Evolutionary conservation across 2,888 invertebrate species (phyloP).

Genomic region (Eilema sororculum): DNA sequence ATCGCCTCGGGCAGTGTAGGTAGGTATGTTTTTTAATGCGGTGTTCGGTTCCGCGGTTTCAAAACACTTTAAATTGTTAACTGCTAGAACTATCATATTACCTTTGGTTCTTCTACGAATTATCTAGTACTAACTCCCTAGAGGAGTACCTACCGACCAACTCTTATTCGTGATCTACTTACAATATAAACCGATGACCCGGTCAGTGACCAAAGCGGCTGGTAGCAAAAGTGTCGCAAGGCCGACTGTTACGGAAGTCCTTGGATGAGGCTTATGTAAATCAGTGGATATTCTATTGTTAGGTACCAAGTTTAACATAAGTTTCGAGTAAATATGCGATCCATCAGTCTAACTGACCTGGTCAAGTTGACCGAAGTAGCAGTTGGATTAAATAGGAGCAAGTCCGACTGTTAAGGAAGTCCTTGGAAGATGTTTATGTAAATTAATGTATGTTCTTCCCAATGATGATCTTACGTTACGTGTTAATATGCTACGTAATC

Average conservation of each 20-base stretch:
- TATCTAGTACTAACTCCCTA: background rate
- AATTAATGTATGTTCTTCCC: no score
- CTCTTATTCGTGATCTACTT: no score
- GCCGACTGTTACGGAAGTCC: background rate
- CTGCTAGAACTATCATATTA: background rate
- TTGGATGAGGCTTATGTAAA: background rate
- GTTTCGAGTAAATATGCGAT: background rate
- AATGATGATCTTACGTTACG: no score
- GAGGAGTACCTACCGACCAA: no score
- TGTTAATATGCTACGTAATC: no score
- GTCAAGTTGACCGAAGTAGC: background rate
- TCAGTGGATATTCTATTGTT: background rate
- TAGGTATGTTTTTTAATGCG: background rate
- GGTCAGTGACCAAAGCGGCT: background rate
- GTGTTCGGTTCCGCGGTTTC: background rate
- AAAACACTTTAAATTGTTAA: background rate
- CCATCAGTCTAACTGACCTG: background rate
- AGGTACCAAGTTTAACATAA: background rate
- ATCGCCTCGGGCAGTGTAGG: conserved; percentile 13
- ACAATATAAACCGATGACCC: background rate
- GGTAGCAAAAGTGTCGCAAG: background rate
- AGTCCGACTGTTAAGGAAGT: background rate
- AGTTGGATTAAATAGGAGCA: background rate
- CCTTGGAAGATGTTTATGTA: no score
- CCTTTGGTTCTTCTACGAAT: background rate